These are phyloP conservation scores for Marmota monax DNA, from an alignment of 2,113 vertebrate genomes.

Conservation along the genomic window DNA sequence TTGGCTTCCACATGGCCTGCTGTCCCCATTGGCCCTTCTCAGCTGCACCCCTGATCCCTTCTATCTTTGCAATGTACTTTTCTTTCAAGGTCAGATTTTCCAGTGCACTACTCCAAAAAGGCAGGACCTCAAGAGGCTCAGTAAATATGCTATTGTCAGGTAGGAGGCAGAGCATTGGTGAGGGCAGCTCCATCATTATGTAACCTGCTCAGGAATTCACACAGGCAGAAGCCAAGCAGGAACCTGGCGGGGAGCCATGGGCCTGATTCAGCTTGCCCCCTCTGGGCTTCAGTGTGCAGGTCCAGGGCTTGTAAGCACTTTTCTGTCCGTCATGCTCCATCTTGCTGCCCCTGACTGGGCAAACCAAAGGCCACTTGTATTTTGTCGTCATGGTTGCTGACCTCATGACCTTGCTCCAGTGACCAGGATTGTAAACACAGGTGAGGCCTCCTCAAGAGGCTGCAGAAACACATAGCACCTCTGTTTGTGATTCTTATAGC, in stretches of 20 bases:
- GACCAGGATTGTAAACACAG: background rate
- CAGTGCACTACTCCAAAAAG: background rate
- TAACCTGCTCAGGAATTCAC: conserved; percentile 46
- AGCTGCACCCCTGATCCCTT: accelerated
- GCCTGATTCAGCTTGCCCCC: background rate
- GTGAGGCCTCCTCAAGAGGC: background rate
- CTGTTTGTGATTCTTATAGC: background rate
- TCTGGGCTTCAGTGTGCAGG: background rate
- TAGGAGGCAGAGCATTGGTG: background rate
- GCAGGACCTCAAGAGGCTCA: background rate
- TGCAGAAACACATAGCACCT: background rate
- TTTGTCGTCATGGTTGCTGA: background rate
- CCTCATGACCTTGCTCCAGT: background rate
- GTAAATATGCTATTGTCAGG: background rate
- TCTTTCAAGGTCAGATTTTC: background rate
- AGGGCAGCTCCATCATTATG: background rate
- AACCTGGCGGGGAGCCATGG: background rate
- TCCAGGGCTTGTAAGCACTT: conserved; percentile 19
- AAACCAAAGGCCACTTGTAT: background rate
- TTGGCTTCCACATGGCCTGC: accelerated
- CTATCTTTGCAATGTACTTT: accelerated
- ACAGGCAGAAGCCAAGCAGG: background rate
- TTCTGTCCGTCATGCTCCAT: background rate
- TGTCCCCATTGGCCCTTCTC: accelerated
- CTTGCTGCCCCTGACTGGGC: background rate